Evolutionary conservation across 2,797 vertebrate species (phyloP), one percentile per base, ranked within the genome.

Genomic region (Chelon auratus): DNA sequence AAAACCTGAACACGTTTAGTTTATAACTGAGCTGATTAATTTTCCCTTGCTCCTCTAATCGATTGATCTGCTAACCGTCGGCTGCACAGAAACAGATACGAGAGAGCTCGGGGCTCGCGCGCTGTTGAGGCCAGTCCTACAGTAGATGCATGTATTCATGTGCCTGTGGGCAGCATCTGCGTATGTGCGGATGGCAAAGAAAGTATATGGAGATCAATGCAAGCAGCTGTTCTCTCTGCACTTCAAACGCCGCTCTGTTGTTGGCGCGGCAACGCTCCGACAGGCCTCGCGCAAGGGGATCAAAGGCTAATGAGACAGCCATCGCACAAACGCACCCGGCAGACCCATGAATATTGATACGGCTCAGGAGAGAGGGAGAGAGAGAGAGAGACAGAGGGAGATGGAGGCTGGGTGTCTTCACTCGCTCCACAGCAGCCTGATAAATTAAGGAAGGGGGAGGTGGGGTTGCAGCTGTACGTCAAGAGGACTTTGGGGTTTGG

Each of bases 231-330:
- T 93, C 89, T 77, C 86, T 75, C 85, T 87, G 26, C 90, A 92
- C 93, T 92, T 93, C 93, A 93, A 93, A 92, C 89, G 85, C n/a
- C 1, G 85, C 87, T 90, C 84, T 90, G 91, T 91, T 92, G 91
- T 90, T 84, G 92, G 87, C 70, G 88, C 89, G 17, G 86, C 89
- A 83, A 80, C 72, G 81, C 91, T 86, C 87, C 87, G 82, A 90
- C 89, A 90, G 87, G 85, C 82, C 88, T 83, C 73, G 84, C 78
- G 81, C 80, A 51, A 82, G 79, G 84, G 89, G 90, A 93, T 93
- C 91, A 93, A 93, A 93, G 92, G 91, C 90, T 91, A 92, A 93
- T 89, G 91, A 93, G 91, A 92, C 90, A 93, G 90, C 89, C 90
- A 89, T 89, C 65, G 88, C 89, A 83, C 87, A 90, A 90, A 92